phyloP scores from a whole-genome alignment of 2,888 invertebrate genomes.

The Timandra comae region DNA sequence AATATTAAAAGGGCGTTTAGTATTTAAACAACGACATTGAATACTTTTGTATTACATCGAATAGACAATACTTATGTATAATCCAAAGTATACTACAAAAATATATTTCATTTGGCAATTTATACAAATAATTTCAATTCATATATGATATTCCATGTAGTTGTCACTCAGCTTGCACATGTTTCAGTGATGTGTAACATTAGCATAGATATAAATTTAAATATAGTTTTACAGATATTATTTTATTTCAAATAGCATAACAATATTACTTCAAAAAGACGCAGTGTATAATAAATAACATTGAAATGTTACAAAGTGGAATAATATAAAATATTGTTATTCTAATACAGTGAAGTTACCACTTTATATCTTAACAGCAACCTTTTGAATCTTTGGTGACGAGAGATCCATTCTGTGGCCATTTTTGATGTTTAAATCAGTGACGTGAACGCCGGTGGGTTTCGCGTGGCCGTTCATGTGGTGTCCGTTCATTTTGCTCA shows the following conservation, averaged over 20 bases:
- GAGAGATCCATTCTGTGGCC: slow-evolving; percentile 52
- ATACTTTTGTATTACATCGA: slow-evolving; percentile 33
- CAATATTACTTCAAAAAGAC: slow-evolving; percentile 20
- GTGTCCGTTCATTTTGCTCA: slow-evolving; percentile 28
- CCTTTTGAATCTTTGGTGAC: slow-evolving; percentile 70
- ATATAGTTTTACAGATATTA: neutral
- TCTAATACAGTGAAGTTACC: slow-evolving; percentile 36
- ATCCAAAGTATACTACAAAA: slow-evolving; percentile 65
- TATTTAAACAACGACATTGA: too few relatives aligned
- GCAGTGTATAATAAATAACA: slow-evolving; percentile 21
- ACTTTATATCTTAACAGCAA: slow-evolving; percentile 62
- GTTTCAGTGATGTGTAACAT: slow-evolving; percentile 15
- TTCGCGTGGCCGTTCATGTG: slow-evolving; percentile 23
- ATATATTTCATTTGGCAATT: slow-evolving; percentile 71
- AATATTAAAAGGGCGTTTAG: too few relatives aligned
- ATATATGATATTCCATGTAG: slow-evolving; percentile 14
- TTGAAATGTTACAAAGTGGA: slow-evolving; percentile 43
- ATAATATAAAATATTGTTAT: slow-evolving; percentile 52
- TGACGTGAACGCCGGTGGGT: slow-evolving; percentile 26
- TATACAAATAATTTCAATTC: slow-evolving; percentile 38
- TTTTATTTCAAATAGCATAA: slow-evolving; percentile 9
- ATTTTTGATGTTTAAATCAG: slow-evolving; percentile 35
- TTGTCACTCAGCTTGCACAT: slow-evolving; percentile 9
- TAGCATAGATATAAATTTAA: neutral
- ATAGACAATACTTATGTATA: slow-evolving; percentile 24